Evolutionary conservation across 2,888 invertebrate species (phyloP), one percentile per base, ranked within the genome.

Genomic region (Adelphocoris suturalis): DNA sequence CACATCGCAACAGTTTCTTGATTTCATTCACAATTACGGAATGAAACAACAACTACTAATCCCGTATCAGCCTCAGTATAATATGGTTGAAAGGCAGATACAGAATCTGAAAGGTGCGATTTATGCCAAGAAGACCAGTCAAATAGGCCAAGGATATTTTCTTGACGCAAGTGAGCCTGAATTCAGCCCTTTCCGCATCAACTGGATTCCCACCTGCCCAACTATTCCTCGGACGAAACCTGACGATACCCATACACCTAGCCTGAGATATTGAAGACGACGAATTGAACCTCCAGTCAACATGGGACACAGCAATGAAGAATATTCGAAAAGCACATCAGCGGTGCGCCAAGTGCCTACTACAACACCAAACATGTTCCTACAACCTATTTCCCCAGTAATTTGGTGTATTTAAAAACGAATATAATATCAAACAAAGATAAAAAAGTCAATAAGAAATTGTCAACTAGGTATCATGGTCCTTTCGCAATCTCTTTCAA

Each of bases 21-120:
- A n/a, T n/a, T n/a, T n/a, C n/a, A n/a, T n/a, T n/a, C 23, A 23
- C 23, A 19, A 19, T 19, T 27, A 19, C 4, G 87, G 87, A 4
- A 87, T 87, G 76, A 86, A 86, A 68, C 86, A 86, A 1, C 14
- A 2, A 0, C 11, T 11, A 0, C 9, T 75, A 19, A 37, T 75
- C 12, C 86, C 86, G 0, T n/a, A 75, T 11, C 19, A 86, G 1
- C 86, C 86, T 4, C 3, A 86, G 4, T n/a, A 19, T 14, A 86
- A 85, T 27, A 52, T 12, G 23, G 85, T 57, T 14, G 85, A 85
- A 28, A 23, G 55, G 19, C 12, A 19, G 37, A 86, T 86, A 4
- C 86, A 86, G 19, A 86, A 86, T 19, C 47, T 86, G 68, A 86
- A 86, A 86, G 7, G 68, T 1, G 16, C 86, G 9, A 47, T 86